Evolutionary conservation across 2,888 invertebrate genomes (phyloP).

Genomic region (Drosophila mayaguana): DNA sequence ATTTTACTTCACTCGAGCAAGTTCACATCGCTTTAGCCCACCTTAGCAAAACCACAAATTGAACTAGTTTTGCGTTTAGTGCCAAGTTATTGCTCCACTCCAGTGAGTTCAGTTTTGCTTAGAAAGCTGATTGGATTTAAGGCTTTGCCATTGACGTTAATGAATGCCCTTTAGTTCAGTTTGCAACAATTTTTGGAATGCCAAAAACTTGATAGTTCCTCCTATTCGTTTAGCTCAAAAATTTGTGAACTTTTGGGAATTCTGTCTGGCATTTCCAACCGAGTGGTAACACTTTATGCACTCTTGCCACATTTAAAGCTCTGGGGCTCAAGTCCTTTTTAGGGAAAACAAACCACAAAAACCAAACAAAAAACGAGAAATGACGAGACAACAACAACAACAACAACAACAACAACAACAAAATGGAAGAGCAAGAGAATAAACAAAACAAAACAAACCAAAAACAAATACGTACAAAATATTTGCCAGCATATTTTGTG

Average conservation of each 20-base stretch:
- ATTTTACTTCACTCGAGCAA: neutral
- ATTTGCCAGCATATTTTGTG: conserved; percentile 34
- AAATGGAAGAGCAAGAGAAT: neutral
- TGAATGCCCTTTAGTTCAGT: conserved; percentile 9
- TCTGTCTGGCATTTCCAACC: conserved; percentile 15
- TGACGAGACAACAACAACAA: neutral
- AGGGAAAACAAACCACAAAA: conserved; percentile 8
- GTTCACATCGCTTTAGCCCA: neutral
- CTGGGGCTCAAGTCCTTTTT: conserved; percentile 2
- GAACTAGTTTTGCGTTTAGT: neutral
- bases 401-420: neutral
- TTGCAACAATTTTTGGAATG: conserved; percentile 6
- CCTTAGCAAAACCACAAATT: neutral
- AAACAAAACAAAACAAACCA: conserved; percentile 4
- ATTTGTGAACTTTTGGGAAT: conserved; percentile 28
- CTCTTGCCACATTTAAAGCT: conserved; percentile 11
- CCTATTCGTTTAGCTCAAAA: conserved; percentile 14
- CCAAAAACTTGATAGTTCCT: conserved; percentile 13
- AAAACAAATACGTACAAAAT: conserved; percentile 24
- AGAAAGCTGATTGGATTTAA: conserved; percentile 33
- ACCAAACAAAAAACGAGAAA: neutral
- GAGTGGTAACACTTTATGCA: conserved; percentile 13
- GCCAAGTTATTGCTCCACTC: neutral
- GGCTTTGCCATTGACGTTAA: conserved; percentile 14
- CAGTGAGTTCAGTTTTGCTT: conserved; percentile 8